A percentile compares a stretch with the other conserved stretches of the same genome.
Evolutionary conservation across 2,797 vertebrate genomes (phyloP).

Genomic region (Alauda arvensis): DNA sequence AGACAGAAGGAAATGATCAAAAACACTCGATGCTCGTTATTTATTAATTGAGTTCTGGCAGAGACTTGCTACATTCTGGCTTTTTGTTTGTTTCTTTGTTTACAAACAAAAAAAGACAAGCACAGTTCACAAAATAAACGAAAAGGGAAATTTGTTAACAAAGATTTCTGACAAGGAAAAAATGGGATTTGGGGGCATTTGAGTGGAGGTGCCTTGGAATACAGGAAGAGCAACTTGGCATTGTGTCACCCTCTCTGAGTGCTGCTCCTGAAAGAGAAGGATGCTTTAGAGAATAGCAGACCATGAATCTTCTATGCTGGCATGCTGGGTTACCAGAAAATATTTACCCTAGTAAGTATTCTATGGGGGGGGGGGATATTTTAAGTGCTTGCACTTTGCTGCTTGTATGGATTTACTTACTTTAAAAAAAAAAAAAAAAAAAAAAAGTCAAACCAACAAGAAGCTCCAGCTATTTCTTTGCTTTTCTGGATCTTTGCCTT

Average conservation of each 20-base stretch:
- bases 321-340: background rate
- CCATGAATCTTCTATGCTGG: background rate
- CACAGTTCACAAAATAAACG: background rate
- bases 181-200: background rate
- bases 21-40: conserved; percentile 37
- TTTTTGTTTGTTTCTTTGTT: conserved; percentile 56
- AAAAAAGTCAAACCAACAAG: background rate
- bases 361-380: background rate
- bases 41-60: conserved; percentile 64
- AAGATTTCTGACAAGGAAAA: background rate
- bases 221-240: background rate
- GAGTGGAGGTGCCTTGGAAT: background rate
- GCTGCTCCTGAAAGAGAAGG: background rate
- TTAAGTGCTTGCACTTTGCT: background rate
- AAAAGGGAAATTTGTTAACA: conserved; percentile 19
- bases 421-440: background rate
- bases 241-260: background rate
- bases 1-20: conserved; percentile 48
- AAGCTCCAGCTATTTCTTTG: background rate
- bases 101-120: conserved; percentile 44
- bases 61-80: conserved; percentile 17
- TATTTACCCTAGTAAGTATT: background rate
- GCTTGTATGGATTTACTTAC: background rate
- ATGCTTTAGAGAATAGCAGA: background rate
- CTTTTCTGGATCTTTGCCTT: background rate